A percentile compares a stretch with the other conserved stretches of the same genome.
These are phyloP conservation scores for Lutjanus campechanus DNA, from an alignment of 2,797 vertebrate species.

Conservation along the genomic window DNA sequence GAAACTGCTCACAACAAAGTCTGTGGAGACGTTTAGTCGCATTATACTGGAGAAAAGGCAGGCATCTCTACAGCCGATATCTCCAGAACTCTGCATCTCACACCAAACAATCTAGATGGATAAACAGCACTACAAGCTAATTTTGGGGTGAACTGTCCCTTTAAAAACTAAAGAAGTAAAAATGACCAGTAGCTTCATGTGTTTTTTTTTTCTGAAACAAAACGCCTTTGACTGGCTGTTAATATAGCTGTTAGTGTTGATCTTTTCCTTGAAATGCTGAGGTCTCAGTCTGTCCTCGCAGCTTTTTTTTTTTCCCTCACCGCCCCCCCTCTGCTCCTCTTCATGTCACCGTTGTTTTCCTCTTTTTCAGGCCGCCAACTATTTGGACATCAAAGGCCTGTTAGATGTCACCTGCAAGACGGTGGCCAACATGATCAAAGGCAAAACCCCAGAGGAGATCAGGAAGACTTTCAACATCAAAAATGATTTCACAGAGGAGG, in stretches of 20 bases:
- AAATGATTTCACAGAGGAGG: conserved; percentile 99
- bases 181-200: background rate
- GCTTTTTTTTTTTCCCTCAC: no score
- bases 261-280: background rate
- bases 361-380: conserved; percentile 94
- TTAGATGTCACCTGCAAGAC: conserved; percentile 97
- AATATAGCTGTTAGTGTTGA: background rate
- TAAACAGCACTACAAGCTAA: no score
- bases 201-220: background rate
- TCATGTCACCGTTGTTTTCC: conserved; percentile 32
- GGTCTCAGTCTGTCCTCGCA: background rate
- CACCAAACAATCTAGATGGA: no score
- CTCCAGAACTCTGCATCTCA: no score
- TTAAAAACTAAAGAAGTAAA: background rate
- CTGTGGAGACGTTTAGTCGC: no score
- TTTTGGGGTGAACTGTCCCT: no score
- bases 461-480: conserved; percentile 99
- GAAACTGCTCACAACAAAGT: no score
- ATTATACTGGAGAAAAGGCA: no score
- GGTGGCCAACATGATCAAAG: conserved; percentile 98
- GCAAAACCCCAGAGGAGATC: conserved; percentile 99
- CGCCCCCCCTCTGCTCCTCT: background rate
- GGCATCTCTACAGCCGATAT: no score
- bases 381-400: conserved; percentile 98
- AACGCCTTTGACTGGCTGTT: background rate